A percentile compares a stretch with the other conserved stretches of the same genome.
Evolutionary conservation across 2,797 vertebrate genomes (phyloP).

Genomic region (Enteromius treurensis): DNA sequence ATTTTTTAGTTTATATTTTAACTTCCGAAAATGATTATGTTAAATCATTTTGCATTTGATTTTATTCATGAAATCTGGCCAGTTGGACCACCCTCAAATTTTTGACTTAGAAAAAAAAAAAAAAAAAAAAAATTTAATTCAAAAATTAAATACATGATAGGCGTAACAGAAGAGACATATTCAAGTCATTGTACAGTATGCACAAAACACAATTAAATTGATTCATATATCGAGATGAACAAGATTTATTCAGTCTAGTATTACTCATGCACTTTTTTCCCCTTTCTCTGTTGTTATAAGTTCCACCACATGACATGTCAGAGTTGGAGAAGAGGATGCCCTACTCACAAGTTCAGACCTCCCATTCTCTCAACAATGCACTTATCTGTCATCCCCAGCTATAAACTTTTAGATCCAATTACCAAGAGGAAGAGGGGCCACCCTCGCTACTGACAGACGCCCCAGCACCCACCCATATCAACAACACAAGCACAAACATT

Average conservation of each 20-base stretch:
- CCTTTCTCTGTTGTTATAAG: neutral
- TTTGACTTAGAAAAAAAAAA: neutral
- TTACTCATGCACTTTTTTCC: neutral
- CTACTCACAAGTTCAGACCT: conserved; percentile 54
- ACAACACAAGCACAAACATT: conserved; percentile 57
- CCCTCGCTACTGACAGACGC: conserved; percentile 76
- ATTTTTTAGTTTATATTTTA: too few species aligned
- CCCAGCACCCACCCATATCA: conserved; percentile 67
- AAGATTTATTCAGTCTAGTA: conserved; percentile 20
- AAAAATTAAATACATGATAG: neutral
- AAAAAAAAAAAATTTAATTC: too few species aligned
- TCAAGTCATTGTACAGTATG: neutral
- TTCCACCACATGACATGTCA: conserved; percentile 27
- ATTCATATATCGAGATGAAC: neutral
- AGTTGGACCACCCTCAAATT: neutral
- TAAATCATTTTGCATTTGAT: neutral
- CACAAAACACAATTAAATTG: neutral
- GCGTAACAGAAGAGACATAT: neutral
- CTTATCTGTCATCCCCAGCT: conserved; percentile 71
- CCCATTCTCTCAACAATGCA: conserved; percentile 59
- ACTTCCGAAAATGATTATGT: too few species aligned
- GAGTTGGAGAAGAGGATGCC: conserved; percentile 33
- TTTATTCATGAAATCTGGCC: neutral
- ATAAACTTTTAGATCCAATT: conserved; percentile 80
- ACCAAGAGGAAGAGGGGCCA: conserved; percentile 78